Conservation (phyloP, 2,888 invertebrate genomes). For the Halictus quadricinctus region DNA sequence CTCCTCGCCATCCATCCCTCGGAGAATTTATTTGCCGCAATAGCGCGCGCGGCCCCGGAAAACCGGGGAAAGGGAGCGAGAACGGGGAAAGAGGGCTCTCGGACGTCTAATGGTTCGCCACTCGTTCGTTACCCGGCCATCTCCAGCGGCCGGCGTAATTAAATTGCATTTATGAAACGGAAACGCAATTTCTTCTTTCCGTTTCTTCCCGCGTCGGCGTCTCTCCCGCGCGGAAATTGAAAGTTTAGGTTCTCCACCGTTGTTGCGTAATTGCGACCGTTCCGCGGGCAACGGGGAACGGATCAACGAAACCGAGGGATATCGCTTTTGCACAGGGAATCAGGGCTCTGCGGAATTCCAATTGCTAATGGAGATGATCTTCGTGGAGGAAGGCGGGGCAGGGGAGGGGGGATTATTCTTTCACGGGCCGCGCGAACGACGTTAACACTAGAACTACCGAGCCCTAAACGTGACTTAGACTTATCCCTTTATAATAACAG, state of each 20-base stretch:
- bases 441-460: no score
- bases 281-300: neutral
- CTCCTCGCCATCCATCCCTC: neutral
- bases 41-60: neutral
- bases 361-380: neutral
- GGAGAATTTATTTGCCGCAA: constrained; percentile 29
- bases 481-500: no score
- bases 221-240: neutral
- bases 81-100: neutral
- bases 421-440: neutral
- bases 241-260: constrained; percentile 4
- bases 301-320: neutral
- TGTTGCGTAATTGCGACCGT: constrained; percentile 3
- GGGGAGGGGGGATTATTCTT: neutral
- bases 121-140: neutral
- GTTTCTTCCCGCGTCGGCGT: neutral
- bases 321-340: neutral
- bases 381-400: neutral
- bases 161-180: constrained; percentile 26
- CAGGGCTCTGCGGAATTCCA: neutral
- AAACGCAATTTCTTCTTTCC: neutral
- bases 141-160: constrained; percentile 13
- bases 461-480: no score
- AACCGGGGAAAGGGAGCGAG: neutral
- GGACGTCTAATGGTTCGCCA: constrained; percentile 6